These are phyloP conservation scores for Amazona vittata DNA, from an alignment of 2,113 vertebrate genomes.

Conservation along the genomic window DNA sequence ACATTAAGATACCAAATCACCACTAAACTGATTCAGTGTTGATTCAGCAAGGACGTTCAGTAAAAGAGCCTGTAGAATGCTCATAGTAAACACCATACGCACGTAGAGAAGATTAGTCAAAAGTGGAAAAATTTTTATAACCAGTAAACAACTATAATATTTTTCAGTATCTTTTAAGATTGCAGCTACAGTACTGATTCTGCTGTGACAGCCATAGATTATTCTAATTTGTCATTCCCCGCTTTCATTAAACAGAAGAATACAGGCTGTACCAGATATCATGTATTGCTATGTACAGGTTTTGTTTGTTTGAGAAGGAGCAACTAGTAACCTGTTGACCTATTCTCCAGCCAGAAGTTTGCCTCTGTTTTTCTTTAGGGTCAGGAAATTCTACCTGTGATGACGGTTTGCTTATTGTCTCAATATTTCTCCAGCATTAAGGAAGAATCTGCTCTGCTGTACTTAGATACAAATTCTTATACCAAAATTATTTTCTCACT, in stretches of 20 bases:
- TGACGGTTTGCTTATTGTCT: neutral
- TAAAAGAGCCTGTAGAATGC: neutral
- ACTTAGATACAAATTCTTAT: neutral
- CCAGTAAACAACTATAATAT: neutral
- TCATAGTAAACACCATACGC: neutral
- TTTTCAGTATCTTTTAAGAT: neutral
- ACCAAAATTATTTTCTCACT: neutral
- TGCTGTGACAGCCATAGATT: neutral
- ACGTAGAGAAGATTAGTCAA: neutral
- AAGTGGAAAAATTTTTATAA: neutral
- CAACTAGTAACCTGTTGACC: neutral
- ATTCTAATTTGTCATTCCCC: neutral
- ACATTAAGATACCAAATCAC: neutral
- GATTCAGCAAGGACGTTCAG: neutral
- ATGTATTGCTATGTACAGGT: neutral
- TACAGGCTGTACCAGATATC: neutral
- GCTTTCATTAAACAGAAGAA: neutral
- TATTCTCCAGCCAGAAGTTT: neutral
- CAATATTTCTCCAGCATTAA: neutral
- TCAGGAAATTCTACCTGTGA: neutral
- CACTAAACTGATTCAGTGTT: neutral
- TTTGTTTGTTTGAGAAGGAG: neutral
- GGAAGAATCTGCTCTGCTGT: neutral
- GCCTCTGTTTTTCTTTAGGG: neutral
- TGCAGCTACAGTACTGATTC: neutral